Conservation (phyloP, 2,888 invertebrate species). For the Cataglyphis albicans region DNA sequence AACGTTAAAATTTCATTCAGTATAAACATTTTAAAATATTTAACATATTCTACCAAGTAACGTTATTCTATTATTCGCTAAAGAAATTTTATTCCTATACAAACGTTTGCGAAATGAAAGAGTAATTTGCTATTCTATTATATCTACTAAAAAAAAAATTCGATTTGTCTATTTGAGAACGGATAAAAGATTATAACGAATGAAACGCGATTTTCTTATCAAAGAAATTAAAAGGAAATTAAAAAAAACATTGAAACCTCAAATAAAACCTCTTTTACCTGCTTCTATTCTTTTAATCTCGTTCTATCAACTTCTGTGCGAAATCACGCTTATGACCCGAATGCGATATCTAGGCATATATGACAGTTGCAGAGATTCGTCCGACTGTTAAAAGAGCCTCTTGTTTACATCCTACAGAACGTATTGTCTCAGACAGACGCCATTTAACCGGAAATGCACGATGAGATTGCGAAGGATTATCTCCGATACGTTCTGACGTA, state of each 20-base stretch:
- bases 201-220: not conserved
- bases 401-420: not conserved
- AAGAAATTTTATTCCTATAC: too few species aligned
- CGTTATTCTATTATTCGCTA: too few species aligned
- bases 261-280: not conserved
- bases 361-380: not conserved
- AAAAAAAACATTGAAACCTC: too few species aligned
- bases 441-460: constrained; percentile 25
- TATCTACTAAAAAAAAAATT: constrained; percentile 1
- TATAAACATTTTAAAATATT: not conserved
- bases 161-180: not conserved
- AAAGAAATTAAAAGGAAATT: not conserved
- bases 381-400: not conserved
- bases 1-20: too few species aligned
- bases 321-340: not conserved
- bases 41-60: not conserved
- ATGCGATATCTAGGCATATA: not conserved
- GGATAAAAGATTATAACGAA: constrained; percentile 2
- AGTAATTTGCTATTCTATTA: not conserved
- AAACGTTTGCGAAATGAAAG: not conserved
- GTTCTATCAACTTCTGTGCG: not conserved
- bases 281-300: not conserved
- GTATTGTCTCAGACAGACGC: constrained; percentile 24
- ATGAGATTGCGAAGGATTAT: constrained; percentile 30
- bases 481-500: constrained; percentile 27